Evolutionary conservation across 2,888 invertebrate genomes (phyloP).

Genomic region (Drosophila neotestacea): DNA sequence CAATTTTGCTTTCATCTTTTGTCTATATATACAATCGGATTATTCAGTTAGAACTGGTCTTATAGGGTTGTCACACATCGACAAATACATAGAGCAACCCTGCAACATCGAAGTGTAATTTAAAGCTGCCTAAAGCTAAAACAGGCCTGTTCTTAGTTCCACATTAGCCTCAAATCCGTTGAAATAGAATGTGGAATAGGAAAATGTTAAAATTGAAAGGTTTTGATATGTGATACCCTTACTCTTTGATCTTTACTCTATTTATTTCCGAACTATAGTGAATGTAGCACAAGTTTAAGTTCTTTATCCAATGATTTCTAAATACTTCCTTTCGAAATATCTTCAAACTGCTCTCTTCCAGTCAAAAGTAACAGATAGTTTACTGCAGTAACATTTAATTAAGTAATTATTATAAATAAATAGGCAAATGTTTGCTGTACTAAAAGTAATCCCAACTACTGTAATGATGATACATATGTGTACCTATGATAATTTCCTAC

Average conservation of each 20-base stretch:
- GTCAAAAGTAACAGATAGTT: constrained; percentile 40
- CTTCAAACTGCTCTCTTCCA: constrained; percentile 66
- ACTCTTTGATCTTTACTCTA: not conserved
- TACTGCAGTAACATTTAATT: constrained; percentile 30
- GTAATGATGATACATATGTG: constrained; percentile 66
- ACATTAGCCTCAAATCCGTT: too few species aligned
- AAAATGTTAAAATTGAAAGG: constrained; percentile 17
- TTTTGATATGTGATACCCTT: constrained; percentile 63
- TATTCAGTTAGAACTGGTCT: constrained; percentile 14
- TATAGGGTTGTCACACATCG: constrained; percentile 58
- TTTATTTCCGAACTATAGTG: not conserved
- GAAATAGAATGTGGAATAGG: constrained; percentile 36
- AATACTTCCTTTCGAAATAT: constrained; percentile 6
- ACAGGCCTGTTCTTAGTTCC: not conserved
- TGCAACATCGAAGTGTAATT: constrained; percentile 62
- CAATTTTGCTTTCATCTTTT: constrained; percentile 24
- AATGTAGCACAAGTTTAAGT: not conserved
- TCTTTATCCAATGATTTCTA: not conserved
- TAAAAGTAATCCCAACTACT: constrained; percentile 47
- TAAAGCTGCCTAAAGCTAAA: too few species aligned
- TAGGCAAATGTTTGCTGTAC: constrained; percentile 54
- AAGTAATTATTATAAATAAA: constrained; percentile 43
- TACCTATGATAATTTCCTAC: constrained; percentile 68
- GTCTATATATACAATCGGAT: constrained; percentile 6
- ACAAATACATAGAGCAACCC: constrained; percentile 30